Evolutionary conservation across 2,113 vertebrate genomes (phyloP).

Genomic region (Phaetusa simplex): DNA sequence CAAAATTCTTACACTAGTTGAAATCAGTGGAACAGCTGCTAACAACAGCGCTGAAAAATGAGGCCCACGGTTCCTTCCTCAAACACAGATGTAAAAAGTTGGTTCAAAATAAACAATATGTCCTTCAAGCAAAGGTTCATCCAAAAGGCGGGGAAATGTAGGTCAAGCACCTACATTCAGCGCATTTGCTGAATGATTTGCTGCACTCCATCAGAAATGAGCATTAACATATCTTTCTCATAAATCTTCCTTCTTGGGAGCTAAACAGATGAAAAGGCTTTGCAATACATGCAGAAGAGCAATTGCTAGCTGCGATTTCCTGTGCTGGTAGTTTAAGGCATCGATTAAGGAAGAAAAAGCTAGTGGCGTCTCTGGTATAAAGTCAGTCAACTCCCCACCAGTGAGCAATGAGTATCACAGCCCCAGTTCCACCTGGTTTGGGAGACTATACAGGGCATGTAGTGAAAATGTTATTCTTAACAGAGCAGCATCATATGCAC

Average conservation of each 20-base stretch:
- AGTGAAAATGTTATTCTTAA: not conserved
- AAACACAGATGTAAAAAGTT: not conserved
- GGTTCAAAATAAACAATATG: not conserved
- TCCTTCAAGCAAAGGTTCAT: not conserved
- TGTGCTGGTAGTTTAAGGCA: not conserved
- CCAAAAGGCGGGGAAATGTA: not conserved
- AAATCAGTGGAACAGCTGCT: not conserved
- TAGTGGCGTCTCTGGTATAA: not conserved
- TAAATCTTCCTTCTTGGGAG: not conserved
- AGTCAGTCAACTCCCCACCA: not conserved
- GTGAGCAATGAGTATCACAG: not conserved
- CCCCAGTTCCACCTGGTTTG: not conserved
- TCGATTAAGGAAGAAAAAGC: not conserved
- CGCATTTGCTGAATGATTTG: not conserved
- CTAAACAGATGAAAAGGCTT: not conserved
- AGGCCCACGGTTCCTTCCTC: not conserved
- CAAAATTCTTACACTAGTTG: not conserved
- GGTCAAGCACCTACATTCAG: not conserved
- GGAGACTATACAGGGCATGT: accelerated
- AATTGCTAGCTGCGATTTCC: not conserved
- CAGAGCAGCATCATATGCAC: not conserved
- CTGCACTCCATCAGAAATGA: not conserved
- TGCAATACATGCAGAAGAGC: not conserved
- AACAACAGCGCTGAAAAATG: not conserved
- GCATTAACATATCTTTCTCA: not conserved